phyloP scores from a whole-genome alignment of 2,113 vertebrate genomes.

The Tenrec ecaudatus region DNA sequence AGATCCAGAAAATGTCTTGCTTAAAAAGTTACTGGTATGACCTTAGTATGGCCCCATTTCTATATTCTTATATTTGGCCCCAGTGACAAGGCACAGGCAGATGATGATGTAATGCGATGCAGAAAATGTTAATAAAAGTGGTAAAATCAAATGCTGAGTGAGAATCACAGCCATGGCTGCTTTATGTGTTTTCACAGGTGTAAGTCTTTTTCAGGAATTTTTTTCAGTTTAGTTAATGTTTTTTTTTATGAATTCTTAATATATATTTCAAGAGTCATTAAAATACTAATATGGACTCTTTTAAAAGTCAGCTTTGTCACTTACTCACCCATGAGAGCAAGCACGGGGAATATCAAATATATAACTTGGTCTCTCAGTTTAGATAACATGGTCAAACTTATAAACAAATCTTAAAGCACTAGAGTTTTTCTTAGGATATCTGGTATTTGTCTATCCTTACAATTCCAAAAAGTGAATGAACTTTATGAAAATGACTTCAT shows the following conservation, averaged over 20 bases:
- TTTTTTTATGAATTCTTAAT: constrained; percentile 70
- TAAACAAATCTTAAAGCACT: constrained; percentile 61
- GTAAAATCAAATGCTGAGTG: constrained; percentile 60
- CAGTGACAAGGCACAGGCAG: constrained; percentile 32
- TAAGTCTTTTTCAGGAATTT: constrained; percentile 63
- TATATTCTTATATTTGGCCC: background rate
- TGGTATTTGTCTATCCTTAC: constrained; percentile 55
- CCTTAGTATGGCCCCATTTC: background rate
- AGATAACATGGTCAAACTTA: constrained; percentile 51
- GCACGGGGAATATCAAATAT: constrained; percentile 51
- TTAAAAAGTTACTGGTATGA: background rate
- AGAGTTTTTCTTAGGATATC: constrained; percentile 43
- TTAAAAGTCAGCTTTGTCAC: constrained; percentile 44
- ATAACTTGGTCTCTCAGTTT: background rate
- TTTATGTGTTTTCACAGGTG: constrained; percentile 75
- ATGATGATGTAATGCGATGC: constrained; percentile 33
- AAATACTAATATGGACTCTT: constrained; percentile 54
- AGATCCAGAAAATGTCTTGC: background rate
- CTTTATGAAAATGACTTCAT: constrained; percentile 68
- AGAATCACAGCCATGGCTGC: constrained; percentile 44
- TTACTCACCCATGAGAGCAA: background rate
- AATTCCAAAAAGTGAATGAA: constrained; percentile 68
- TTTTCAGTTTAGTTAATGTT: constrained; percentile 52
- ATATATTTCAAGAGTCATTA: constrained; percentile 53
- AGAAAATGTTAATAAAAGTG: constrained; percentile 66